Conservation (phyloP, 1,140 invertebrate genomes). For the Atopsyche davidsoni region DNA sequence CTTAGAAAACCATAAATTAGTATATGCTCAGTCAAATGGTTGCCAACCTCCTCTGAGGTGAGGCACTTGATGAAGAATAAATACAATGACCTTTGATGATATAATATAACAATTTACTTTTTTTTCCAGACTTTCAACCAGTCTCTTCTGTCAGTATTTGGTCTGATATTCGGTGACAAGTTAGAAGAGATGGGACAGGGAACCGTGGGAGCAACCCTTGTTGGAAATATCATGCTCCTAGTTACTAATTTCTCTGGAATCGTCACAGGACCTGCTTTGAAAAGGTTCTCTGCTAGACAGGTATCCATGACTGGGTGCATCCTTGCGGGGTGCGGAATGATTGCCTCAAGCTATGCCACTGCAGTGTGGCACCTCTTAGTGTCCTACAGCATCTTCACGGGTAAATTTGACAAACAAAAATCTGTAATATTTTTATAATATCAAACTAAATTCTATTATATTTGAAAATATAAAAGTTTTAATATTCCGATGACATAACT, state of each 20-base stretch:
- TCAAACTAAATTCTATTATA: neutral
- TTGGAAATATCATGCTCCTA: conserved; percentile 61
- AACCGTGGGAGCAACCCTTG: conserved; percentile 62
- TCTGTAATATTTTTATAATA: no score
- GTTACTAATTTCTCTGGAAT: conserved; percentile 65
- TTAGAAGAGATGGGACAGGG: conserved; percentile 54
- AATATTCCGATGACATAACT: neutral
- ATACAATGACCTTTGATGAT: no score
- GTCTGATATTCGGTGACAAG: conserved; percentile 61
- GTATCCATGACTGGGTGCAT: conserved; percentile 56
- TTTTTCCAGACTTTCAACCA: conserved; percentile 61
- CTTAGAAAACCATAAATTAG: neutral
- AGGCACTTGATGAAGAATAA: neutral
- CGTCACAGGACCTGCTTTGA: conserved; percentile 59
- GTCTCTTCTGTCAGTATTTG: conserved; percentile 65
- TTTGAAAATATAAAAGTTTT: neutral
- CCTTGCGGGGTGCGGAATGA: conserved; percentile 54
- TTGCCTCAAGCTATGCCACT: conserved; percentile 55
- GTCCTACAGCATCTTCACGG: conserved; percentile 61
- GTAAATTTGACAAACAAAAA: conserved; percentile 39
- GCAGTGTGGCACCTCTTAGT: conserved; percentile 58
- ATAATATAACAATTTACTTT: neutral
- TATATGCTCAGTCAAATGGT: neutral
- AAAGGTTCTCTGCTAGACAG: conserved; percentile 55
- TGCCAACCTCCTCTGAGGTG: neutral